Evolutionary conservation across 2,888 invertebrate genomes (phyloP).

Genomic region (Bugulina stolonifera): DNA sequence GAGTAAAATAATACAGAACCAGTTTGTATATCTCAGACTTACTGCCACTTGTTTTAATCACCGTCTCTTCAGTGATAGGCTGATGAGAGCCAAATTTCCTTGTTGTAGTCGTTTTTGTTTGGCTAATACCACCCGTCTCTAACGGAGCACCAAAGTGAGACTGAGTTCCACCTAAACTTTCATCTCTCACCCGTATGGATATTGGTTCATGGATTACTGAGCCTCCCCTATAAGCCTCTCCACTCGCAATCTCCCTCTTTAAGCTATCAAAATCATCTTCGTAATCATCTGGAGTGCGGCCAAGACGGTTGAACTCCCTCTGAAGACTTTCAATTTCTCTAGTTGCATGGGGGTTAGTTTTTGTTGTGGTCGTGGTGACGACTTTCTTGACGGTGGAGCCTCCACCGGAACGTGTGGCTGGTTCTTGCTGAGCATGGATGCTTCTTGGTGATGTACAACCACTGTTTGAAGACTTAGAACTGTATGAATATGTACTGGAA

Average conservation of each 20-base stretch:
- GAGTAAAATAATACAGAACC: no score
- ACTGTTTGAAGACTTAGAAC: neutral
- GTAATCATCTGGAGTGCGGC: slow-evolving; percentile 2
- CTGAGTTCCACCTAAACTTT: neutral
- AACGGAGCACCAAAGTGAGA: neutral
- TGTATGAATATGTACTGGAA: neutral
- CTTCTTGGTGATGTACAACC: neutral
- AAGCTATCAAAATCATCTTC: slow-evolving; percentile 14
- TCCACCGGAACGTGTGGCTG: neutral
- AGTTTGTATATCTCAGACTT: no score
- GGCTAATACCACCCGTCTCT: neutral
- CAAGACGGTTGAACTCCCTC: neutral
- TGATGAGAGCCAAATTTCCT: neutral
- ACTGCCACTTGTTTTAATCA: neutral
- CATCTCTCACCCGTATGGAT: neutral
- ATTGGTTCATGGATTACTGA: neutral
- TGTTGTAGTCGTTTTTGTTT: neutral
- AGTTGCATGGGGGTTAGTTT: slow-evolving; percentile 7
- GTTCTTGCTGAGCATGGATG: neutral
- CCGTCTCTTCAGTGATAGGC: neutral
- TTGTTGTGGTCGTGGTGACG: slow-evolving; percentile 12
- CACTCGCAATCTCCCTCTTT: slow-evolving; percentile 10
- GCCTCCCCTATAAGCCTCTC: neutral
- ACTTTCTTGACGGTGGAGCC: slow-evolving; percentile 10
- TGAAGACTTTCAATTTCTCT: neutral